These are phyloP conservation scores for Drosophila subsilvestris DNA, from an alignment of 2,888 invertebrate species.

Conservation along the genomic window DNA sequence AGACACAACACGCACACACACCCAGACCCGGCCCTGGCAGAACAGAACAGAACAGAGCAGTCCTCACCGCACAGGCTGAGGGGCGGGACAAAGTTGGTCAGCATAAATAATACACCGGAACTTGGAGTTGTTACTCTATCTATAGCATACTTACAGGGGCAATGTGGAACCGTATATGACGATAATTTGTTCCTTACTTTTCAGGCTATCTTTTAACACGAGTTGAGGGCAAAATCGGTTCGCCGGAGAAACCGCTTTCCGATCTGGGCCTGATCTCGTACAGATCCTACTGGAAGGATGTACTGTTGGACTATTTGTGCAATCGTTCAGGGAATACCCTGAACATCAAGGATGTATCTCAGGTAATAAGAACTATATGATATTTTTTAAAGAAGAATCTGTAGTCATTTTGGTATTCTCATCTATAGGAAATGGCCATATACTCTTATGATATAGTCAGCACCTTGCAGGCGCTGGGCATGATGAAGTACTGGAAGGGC, in stretches of 20 bases:
- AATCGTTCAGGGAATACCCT: constrained; percentile 94
- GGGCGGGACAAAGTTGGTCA: constrained; percentile 77
- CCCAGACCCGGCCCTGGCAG: not conserved
- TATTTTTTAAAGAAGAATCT: not conserved
- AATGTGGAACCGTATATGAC: constrained; percentile 32
- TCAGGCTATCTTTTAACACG: constrained; percentile 97
- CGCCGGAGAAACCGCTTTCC: constrained; percentile 98
- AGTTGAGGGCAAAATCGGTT: constrained; percentile 99
- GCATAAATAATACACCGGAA: constrained; percentile 78
- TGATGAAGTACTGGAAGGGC: constrained; percentile 99
- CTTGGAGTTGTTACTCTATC: constrained; percentile 59
- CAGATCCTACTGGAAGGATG: constrained; percentile 99
- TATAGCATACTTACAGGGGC: constrained; percentile 74
- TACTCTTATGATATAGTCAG: constrained; percentile 99
- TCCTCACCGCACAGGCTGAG: constrained; percentile 20
- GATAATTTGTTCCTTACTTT: constrained; percentile 35
- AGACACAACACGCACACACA: constrained; percentile 67
- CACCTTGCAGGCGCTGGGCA: constrained; percentile 96
- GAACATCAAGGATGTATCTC: constrained; percentile 93
- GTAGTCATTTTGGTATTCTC: not conserved
- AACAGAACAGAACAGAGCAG: constrained; percentile 16
- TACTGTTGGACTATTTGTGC: constrained; percentile 94
- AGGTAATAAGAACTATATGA: constrained; percentile 66
- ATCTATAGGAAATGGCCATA: constrained; percentile 93
- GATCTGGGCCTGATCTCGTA: constrained; percentile 99